Conservation (phyloP, 2,888 invertebrate genomes). For the Helleia helle region DNA sequence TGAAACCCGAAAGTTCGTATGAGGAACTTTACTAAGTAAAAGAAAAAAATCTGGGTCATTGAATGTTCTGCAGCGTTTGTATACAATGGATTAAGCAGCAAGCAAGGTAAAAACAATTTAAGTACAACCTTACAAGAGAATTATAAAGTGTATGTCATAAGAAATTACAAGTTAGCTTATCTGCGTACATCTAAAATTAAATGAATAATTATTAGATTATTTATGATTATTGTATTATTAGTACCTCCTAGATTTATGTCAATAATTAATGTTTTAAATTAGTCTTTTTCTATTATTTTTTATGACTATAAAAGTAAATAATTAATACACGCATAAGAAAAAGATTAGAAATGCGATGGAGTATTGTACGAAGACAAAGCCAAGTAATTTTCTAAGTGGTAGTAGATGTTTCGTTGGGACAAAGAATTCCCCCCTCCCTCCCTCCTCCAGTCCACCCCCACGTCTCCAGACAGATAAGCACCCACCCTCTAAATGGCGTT, state of each 20-base stretch:
- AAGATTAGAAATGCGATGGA: conserved; percentile 32
- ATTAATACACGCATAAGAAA: too few relatives aligned
- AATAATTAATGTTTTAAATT: too few relatives aligned
- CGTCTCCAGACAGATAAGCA: conserved; percentile 45
- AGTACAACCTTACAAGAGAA: conserved; percentile 34
- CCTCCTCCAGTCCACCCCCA: conserved; percentile 22
- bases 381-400: conserved; percentile 68
- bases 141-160: conserved; percentile 16
- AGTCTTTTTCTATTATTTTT: too few relatives aligned
- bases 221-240: too few relatives aligned
- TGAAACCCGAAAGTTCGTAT: not conserved
- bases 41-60: not conserved
- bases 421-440: conserved; percentile 35
- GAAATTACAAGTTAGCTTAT: conserved; percentile 2
- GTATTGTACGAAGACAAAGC: conserved; percentile 55
- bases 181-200: conserved; percentile 2
- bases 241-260: too few relatives aligned
- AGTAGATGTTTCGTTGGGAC: conserved; percentile 45
- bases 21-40: not conserved
- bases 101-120: conserved; percentile 49
- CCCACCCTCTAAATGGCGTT: conserved; percentile 47
- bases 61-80: conserved; percentile 34
- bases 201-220: too few relatives aligned
- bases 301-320: too few relatives aligned
- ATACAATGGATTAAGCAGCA: conserved; percentile 41